Evolutionary conservation across 2,797 vertebrate species (phyloP), one percentile per base, ranked within the genome.

Genomic region (Liasis olivaceus): DNA sequence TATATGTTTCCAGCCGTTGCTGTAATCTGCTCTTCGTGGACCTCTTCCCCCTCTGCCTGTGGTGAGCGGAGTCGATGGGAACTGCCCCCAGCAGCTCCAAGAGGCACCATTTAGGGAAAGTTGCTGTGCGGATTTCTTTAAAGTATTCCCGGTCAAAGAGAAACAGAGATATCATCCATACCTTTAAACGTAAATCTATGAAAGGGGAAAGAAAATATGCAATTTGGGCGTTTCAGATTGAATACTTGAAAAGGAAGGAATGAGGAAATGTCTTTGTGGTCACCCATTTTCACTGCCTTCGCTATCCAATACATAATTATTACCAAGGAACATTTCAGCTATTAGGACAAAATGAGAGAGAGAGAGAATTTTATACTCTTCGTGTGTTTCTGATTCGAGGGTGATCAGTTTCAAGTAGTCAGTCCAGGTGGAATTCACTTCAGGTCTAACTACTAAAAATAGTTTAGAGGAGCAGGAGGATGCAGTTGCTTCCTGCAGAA

Each of bases 231-330:
- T 92, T 94, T 94, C 95, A 95, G 92, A 89, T 93, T 94, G 93
- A 87, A 91, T 94, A 93, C 92, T 93, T 96, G 94, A 96, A 95
- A 91, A 93, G 69, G 95, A 91, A 96, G 77, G 97, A 96, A 97
- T 96, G 97, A 96, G 97, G 97, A 97, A 97, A 94, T 94, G 87
- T 95, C 93, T 85, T 89, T 95, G 96, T 0, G 93, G 96, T 96
- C 93, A 91, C 90, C 92, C 95, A 85, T 88, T 92, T 88, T 94
- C 36, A 92, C 92, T 95, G 93, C 90, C 93, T 87, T 91, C 92
- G 92, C 95, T 95, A 95, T 12, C 90, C 94, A 95, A 90, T n/a
- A 86, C 94, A 92, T 92, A 94, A 95, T 93, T 94, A 96, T 69
- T 95, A 54, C 86, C 91, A 93, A 91, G 93, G 93, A 95, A 64